Percentiles rank a stretch among this genome's conserved stretches.
phyloP scores from a whole-genome alignment of 2,113 vertebrate genomes.

The Typhlomys cinereus region DNA sequence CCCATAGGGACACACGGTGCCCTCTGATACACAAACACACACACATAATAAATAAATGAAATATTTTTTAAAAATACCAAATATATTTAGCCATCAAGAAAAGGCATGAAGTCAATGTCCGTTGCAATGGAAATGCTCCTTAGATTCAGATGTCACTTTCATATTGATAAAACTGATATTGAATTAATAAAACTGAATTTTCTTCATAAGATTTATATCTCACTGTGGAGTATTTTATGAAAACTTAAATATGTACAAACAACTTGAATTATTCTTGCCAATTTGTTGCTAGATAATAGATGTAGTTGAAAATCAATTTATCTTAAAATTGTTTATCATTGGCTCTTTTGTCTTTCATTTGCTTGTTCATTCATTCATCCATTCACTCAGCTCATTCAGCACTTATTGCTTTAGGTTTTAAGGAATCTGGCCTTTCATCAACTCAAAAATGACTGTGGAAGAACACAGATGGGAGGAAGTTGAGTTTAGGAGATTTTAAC shows the following conservation, averaged over 20 bases:
- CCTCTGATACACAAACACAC: no score
- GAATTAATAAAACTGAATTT: no score
- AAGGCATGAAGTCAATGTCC: background rate
- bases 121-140: background rate
- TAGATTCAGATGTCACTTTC: background rate
- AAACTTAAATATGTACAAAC: background rate
- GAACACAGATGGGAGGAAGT: background rate
- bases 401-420: background rate
- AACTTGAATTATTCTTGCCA: background rate
- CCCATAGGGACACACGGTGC: no score
- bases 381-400: background rate
- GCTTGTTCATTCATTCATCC: background rate
- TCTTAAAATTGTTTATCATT: background rate
- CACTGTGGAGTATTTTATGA: background rate
- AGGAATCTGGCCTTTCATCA: background rate
- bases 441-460: background rate
- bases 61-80: no score
- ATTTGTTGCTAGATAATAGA: background rate
- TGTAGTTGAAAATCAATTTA: background rate
- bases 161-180: conserved; percentile 13
- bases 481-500: background rate
- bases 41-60: no score
- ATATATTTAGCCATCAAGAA: background rate
- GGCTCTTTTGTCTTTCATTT: background rate
- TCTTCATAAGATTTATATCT: background rate